Evolutionary conservation across 2,113 vertebrate genomes (phyloP).

Genomic region (Nesogale talazaci): DNA sequence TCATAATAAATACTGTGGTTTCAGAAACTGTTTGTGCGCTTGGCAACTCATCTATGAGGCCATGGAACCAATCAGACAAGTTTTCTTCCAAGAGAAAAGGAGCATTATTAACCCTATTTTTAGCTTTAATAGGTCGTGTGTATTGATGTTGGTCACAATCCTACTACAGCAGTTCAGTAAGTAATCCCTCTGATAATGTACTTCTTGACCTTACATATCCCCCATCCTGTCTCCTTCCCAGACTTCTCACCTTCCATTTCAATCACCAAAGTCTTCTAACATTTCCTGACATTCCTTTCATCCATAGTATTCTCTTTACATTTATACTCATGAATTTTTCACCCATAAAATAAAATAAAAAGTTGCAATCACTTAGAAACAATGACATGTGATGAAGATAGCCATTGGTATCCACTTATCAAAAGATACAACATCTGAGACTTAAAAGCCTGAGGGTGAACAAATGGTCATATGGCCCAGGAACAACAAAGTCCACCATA

Average conservation of each 20-base stretch:
- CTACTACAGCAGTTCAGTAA: background rate
- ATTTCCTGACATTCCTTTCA: background rate
- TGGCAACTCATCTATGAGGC: background rate
- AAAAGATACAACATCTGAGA: no score
- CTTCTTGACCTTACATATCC: background rate
- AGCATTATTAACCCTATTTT: background rate
- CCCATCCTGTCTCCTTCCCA: background rate
- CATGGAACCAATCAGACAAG: background rate
- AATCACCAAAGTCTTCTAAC: background rate
- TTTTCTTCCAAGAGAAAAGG: background rate
- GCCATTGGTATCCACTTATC: no score
- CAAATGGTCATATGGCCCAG: no score
- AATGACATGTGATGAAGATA: no score
- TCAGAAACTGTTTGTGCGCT: background rate
- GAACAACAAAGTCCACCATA: no score
- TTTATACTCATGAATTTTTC: background rate
- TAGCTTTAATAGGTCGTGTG: background rate
- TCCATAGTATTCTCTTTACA: background rate
- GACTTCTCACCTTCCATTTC: background rate
- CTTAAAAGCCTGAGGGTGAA: no score
- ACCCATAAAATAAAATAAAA: background rate
- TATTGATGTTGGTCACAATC: background rate
- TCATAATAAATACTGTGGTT: background rate
- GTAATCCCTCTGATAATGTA: background rate
- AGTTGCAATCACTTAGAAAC: background rate